Conservation (phyloP, 2,797 vertebrate genomes). For the Tadarida brasiliensis region DNA sequence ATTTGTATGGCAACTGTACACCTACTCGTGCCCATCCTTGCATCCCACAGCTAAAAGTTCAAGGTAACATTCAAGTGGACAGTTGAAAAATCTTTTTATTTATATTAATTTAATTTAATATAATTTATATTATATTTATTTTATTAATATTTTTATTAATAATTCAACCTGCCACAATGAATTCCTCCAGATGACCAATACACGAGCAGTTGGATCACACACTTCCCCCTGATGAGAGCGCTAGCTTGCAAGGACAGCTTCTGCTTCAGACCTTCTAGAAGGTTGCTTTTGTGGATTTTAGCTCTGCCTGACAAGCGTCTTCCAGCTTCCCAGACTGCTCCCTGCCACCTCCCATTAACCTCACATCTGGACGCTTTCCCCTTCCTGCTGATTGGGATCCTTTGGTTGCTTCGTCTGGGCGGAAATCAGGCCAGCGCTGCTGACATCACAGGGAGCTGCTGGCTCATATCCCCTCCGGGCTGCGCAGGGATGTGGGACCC, state of each 20-base stretch:
- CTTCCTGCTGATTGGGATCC: not conserved
- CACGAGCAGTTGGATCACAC: not conserved
- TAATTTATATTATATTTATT: too few species aligned
- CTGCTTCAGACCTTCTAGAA: conserved; percentile 46
- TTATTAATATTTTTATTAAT: too few species aligned
- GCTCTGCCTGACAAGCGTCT: not conserved
- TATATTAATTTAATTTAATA: too few species aligned
- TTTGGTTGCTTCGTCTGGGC: conserved; percentile 15
- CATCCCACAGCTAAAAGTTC: not conserved
- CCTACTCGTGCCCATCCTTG: too few species aligned
- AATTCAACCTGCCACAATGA: not conserved
- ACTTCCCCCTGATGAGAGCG: not conserved
- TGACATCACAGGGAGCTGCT: not conserved
- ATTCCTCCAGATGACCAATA: not conserved
- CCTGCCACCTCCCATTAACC: not conserved
- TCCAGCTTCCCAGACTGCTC: not conserved
- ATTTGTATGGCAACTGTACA: not conserved
- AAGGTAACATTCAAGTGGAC: not conserved
- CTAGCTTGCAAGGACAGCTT: not conserved
- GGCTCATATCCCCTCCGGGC: not conserved
- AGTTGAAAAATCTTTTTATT: conserved; percentile 32
- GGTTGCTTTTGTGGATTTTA: not conserved
- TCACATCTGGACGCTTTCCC: not conserved
- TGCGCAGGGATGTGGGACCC: not conserved
- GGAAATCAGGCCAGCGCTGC: conserved; percentile 17